Conservation (phyloP, 2,113 vertebrate genomes). For the Gnathonemus echidnorhynchus region DNA sequence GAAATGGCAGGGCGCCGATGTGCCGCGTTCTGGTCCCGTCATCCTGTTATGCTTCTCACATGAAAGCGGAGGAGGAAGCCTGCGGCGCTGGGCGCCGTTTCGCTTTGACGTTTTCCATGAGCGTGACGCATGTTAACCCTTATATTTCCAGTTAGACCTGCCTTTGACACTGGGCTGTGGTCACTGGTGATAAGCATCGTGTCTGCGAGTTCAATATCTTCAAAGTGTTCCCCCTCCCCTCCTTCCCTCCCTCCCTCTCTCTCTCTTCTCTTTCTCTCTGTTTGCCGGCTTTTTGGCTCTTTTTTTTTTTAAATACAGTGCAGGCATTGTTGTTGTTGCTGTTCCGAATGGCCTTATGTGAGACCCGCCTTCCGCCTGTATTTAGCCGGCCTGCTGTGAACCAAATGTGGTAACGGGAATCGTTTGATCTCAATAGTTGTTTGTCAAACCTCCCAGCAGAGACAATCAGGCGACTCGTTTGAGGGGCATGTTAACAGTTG, state of each 20-base stretch:
- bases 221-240: not conserved
- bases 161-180: constrained; percentile 33
- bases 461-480: not conserved
- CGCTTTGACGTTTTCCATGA: constrained; percentile 41
- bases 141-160: constrained; percentile 44
- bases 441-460: not conserved
- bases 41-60: constrained; percentile 49
- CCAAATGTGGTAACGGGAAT: not conserved
- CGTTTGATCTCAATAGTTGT: not conserved
- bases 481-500: not conserved
- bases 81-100: constrained; percentile 36
- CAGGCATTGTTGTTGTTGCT: not conserved
- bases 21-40: constrained; percentile 13
- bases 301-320: not conserved
- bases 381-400: not conserved
- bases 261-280: not conserved
- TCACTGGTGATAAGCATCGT: constrained; percentile 24
- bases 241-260: too few relatives aligned
- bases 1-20: not conserved
- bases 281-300: not conserved
- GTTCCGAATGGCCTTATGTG: not conserved
- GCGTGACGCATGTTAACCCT: constrained; percentile 29
- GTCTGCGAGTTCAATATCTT: constrained; percentile 18
- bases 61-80: constrained; percentile 38
- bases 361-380: not conserved